These are phyloP conservation scores for Lucilia sericata DNA, from an alignment of 1,140 invertebrate species.

Conservation along the genomic window DNA sequence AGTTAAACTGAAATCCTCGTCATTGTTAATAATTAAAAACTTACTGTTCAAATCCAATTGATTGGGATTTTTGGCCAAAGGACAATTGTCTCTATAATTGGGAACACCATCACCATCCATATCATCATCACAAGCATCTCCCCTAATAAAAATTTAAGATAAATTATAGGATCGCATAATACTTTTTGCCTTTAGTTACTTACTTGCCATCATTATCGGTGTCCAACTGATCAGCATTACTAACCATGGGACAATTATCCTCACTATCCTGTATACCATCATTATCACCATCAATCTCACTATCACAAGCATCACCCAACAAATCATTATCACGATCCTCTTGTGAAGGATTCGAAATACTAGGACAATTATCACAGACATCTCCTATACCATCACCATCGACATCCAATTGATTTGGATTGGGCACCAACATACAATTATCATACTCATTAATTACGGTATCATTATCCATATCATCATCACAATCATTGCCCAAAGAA, in stretches of 20 bases:
- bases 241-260: constrained; percentile 81
- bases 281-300: constrained; percentile 76
- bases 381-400: constrained; percentile 85
- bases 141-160: constrained; percentile 66
- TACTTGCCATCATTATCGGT: constrained; percentile 77
- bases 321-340: constrained; percentile 78
- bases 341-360: constrained; percentile 78
- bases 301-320: constrained; percentile 81
- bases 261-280: constrained; percentile 80
- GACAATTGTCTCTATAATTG: constrained; percentile 86
- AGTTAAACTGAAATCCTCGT: no score
- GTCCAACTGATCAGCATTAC: constrained; percentile 83
- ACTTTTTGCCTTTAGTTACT: no score
- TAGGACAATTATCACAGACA: constrained; percentile 86
- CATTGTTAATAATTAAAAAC: constrained; percentile 53
- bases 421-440: constrained; percentile 80
- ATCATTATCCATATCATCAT: constrained; percentile 90
- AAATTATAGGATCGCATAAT: no score
- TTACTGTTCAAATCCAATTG: constrained; percentile 80
- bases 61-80: constrained; percentile 81
- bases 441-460: constrained; percentile 78
- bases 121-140: constrained; percentile 88
- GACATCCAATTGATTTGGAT: constrained; percentile 80
- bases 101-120: constrained; percentile 82
- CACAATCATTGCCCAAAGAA: constrained; percentile 85